Percentiles rank a stretch among this genome's conserved stretches.
Conservation (phyloP, 2,113 vertebrate species). For the Periophthalmodon schlosseri region DNA sequence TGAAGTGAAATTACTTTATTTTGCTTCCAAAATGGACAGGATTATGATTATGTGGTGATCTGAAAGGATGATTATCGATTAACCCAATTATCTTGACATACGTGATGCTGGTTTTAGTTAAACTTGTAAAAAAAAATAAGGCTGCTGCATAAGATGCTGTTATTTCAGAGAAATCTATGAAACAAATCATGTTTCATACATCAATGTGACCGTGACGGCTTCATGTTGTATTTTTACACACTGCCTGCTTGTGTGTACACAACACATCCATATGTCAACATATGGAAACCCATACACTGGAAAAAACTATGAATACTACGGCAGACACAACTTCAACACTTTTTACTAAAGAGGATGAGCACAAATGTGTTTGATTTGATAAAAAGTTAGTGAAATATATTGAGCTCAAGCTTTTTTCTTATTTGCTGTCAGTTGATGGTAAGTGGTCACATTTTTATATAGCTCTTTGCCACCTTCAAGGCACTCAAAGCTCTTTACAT, state of each 20-base stretch:
- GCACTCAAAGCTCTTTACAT: no score
- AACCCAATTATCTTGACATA: no score
- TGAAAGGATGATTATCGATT: no score
- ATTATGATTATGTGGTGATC: no score
- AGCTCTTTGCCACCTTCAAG: no score
- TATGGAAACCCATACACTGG: background rate
- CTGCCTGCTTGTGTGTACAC: background rate
- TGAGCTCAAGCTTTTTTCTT: background rate
- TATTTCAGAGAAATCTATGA: background rate
- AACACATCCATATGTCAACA: background rate
- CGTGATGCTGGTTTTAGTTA: no score
- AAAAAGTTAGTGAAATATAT: background rate
- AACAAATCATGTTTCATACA: background rate
- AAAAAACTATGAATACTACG: background rate
- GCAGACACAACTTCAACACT: background rate
- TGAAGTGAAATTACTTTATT: no score
- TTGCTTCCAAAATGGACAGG: no score
- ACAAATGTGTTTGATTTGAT: background rate
- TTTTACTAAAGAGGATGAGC: background rate
- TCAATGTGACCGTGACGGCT: background rate
- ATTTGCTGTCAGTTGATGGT: background rate
- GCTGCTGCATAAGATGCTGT: background rate
- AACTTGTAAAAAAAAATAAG: no score
- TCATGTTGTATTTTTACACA: background rate
- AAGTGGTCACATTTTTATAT: no score